Evolutionary conservation across 2,888 invertebrate genomes (phyloP).

Genomic region (Conomelus anceps): DNA sequence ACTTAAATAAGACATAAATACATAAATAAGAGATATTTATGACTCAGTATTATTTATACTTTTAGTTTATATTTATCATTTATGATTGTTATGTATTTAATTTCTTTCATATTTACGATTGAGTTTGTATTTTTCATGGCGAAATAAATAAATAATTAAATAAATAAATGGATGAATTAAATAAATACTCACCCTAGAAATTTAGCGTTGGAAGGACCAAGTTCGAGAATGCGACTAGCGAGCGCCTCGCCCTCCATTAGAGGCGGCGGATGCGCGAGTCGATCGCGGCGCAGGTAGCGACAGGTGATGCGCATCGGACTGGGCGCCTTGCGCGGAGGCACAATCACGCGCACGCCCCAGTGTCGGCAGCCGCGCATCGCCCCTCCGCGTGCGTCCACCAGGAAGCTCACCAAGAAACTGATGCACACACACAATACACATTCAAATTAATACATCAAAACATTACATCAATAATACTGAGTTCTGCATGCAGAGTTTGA

Average conservation of each 20-base stretch:
- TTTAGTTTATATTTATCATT: no score
- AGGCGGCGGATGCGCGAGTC: conserved; percentile 82
- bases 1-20: no score
- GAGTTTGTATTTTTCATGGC: no score
- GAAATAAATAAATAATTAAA: no score
- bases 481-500: no score
- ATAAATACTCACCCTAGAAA: conserved; percentile 74
- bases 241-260: conserved; percentile 97
- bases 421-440: conserved; percentile 24
- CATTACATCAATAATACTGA: not conserved
- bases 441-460: not conserved
- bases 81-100: no score
- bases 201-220: conserved; percentile 92
- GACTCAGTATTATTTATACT: no score
- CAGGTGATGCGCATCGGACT: conserved; percentile 96
- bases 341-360: conserved; percentile 92
- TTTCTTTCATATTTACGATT: no score
- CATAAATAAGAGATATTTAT: no score
- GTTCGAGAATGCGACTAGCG: conserved; percentile 86
- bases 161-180: no score
- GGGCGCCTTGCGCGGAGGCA: conserved; percentile 91
- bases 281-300: conserved; percentile 70
- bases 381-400: conserved; percentile 98
- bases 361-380: conserved; percentile 98
- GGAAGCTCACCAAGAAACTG: conserved; percentile 96